A percentile compares a stretch with the other conserved stretches of the same genome.
These are phyloP conservation scores for Canis aureus DNA, from an alignment of 2,113 vertebrate genomes.

Conservation along the genomic window DNA sequence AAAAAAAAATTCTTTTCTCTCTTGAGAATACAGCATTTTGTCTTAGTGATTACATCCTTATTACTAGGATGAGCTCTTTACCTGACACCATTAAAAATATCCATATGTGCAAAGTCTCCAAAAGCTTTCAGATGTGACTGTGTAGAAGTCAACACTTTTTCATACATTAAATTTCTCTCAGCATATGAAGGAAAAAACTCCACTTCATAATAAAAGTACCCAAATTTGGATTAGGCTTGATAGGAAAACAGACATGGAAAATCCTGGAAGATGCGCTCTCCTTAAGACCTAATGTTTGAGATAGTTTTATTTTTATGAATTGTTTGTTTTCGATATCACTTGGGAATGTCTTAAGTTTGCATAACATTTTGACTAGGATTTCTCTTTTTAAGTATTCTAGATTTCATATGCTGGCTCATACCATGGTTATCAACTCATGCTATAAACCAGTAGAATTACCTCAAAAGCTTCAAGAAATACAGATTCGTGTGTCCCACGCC, in stretches of 20 bases:
- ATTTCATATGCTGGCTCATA: not conserved
- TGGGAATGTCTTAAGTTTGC: conserved; percentile 25
- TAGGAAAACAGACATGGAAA: not conserved
- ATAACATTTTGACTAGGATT: not conserved
- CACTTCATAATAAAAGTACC: not conserved
- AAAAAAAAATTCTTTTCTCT: conserved; percentile 49
- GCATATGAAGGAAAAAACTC: not conserved
- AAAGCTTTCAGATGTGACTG: not conserved
- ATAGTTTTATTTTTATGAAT: conserved; percentile 28
- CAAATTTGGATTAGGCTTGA: not conserved
- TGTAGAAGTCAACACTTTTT: not conserved
- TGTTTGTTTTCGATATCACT: conserved; percentile 13
- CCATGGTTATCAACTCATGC: not conserved
- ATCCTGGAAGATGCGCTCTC: not conserved
- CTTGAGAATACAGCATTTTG: conserved; percentile 8
- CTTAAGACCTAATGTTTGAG: conserved; percentile 39
- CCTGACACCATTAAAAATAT: not conserved
- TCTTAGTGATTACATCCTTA: not conserved
- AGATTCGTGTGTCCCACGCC: not conserved
- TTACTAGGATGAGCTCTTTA: conserved; percentile 1
- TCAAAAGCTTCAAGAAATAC: not conserved
- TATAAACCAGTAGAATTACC: not conserved
- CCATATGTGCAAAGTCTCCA: not conserved
- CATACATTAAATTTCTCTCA: not conserved
- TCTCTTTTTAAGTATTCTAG: not conserved